A percentile compares a stretch with the other conserved stretches of the same genome.
phyloP scores from a whole-genome alignment of 2,888 invertebrate genomes.

The Furcula furcula region DNA sequence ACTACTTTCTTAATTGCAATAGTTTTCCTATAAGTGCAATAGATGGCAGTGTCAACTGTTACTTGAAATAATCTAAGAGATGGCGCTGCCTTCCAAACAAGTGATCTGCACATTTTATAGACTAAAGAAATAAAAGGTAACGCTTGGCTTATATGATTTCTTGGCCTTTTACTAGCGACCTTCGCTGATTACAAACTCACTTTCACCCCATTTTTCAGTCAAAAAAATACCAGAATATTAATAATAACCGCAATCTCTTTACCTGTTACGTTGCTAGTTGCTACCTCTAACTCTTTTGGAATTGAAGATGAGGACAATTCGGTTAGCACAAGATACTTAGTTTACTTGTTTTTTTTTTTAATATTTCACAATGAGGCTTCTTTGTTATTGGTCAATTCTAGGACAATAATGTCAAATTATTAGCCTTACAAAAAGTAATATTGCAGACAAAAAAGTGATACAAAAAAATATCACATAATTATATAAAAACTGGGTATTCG shows the following conservation, averaged over 20 bases:
- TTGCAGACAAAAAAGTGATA: too few species aligned
- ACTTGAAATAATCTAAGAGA: conserved; percentile 27
- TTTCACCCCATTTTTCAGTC: conserved; percentile 64
- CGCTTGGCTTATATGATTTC: conserved; percentile 26
- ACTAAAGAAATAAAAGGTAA: conserved; percentile 33
- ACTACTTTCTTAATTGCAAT: conserved; percentile 9
- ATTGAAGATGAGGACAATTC: conserved; percentile 56
- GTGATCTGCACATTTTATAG: conserved; percentile 12
- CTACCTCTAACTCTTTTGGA: conserved; percentile 48
- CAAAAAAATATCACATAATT: too few species aligned
- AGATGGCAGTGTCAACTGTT: conserved; percentile 16
- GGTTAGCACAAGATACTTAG: conserved; percentile 32
- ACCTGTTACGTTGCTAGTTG: conserved; percentile 55
- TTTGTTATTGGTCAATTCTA: too few species aligned
- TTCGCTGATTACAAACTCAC: conserved; percentile 50
- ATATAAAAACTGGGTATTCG: too few species aligned
- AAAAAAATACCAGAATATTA: conserved; percentile 62
- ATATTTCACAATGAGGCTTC: too few species aligned
- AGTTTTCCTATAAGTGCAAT: conserved; percentile 7
- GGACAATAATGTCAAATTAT: too few species aligned
- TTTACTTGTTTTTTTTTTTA: too few species aligned
- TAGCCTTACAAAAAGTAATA: too few species aligned
- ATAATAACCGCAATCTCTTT: conserved; percentile 54
- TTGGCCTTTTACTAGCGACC: conserved; percentile 50
- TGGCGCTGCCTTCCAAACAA: conserved; percentile 38